Evolutionary conservation across 2,113 vertebrate genomes (phyloP).

Genomic region (Bagarius yarrelli): DNA sequence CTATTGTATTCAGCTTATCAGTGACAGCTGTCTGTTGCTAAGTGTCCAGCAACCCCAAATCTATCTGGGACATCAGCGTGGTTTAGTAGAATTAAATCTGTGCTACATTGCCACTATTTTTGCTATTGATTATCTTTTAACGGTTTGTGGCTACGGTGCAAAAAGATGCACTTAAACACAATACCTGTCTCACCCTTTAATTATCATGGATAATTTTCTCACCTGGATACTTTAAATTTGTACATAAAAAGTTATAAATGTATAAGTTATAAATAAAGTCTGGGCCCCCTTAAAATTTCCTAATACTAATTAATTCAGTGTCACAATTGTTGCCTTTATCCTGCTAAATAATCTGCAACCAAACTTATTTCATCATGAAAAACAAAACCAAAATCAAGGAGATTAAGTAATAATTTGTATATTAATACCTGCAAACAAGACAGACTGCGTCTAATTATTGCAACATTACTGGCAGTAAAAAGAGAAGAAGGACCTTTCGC

Average conservation of each 20-base stretch:
- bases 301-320: not conserved
- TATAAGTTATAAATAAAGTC: not conserved
- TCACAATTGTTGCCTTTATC: not conserved
- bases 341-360: not conserved
- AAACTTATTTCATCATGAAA: not conserved
- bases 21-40: slow-evolving; percentile 25
- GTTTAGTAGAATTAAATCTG: slow-evolving; percentile 11
- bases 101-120: not conserved
- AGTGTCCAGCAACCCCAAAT: slow-evolving; percentile 11
- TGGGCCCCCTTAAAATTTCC: not conserved
- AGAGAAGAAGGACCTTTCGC: not conserved
- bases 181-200: not conserved
- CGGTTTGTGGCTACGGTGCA: not conserved
- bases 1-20: slow-evolving; percentile 25
- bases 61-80: not conserved
- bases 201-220: not conserved
- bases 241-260: not conserved
- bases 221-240: not conserved
- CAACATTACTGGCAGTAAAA: slow-evolving; percentile 14
- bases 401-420: not conserved
- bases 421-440: not conserved
- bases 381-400: not conserved
- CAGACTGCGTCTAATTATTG: slow-evolving; percentile 3
- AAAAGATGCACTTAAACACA: not conserved
- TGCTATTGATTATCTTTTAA: not conserved